Evolutionary conservation across 2,888 invertebrate genomes (phyloP).

Genomic region (Fragum fragum): DNA sequence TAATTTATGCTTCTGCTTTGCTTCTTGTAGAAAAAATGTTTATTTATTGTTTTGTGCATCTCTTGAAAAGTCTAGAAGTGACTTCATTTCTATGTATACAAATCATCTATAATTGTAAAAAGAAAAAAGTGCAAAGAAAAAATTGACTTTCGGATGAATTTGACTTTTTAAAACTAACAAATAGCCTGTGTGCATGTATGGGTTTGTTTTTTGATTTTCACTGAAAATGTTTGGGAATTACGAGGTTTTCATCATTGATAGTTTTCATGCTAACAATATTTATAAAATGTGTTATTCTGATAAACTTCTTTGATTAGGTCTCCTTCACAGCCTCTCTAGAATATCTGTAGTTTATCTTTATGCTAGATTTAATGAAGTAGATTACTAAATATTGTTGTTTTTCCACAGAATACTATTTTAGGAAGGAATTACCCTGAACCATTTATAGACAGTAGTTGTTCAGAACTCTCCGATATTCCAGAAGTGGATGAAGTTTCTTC

Average conservation of each 20-base stretch:
- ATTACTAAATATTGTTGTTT: slow-evolving; percentile 35
- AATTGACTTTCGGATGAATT: not conserved
- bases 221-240: not conserved
- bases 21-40: too few species aligned
- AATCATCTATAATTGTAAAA: too few species aligned
- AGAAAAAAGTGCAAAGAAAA: too few species aligned
- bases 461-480: slow-evolving; percentile 88
- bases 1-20: too few species aligned
- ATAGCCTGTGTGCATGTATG: slow-evolving; percentile 8
- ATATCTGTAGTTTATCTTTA: not conserved
- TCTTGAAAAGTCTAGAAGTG: too few species aligned
- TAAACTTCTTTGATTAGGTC: slow-evolving; percentile 23
- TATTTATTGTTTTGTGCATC: too few species aligned
- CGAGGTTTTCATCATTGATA: not conserved
- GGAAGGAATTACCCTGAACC: slow-evolving; percentile 60
- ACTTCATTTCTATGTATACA: too few species aligned
- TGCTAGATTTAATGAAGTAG: not conserved
- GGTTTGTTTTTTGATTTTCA: slow-evolving; percentile 13
- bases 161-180: slow-evolving; percentile 19
- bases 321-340: too few species aligned
- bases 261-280: slow-evolving; percentile 15
- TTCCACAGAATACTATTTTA: slow-evolving; percentile 53
- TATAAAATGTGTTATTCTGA: slow-evolving; percentile 26
- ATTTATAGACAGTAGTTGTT: slow-evolving; percentile 78
- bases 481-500: slow-evolving; percentile 87